phyloP scores from a whole-genome alignment of 2,888 invertebrate genomes.

The Acanthosoma haemorrhoidale region DNA sequence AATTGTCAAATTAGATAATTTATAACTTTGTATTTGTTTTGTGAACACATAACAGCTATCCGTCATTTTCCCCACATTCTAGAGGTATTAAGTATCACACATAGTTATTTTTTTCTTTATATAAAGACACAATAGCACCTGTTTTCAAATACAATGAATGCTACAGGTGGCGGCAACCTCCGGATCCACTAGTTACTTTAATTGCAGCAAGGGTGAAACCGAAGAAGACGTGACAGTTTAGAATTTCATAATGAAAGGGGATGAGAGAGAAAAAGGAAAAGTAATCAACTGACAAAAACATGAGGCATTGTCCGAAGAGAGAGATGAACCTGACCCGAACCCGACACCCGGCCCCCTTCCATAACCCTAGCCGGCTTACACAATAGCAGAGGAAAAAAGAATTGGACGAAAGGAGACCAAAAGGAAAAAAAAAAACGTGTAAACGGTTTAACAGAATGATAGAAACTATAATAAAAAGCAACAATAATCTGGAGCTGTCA shows the following conservation, averaged over 20 bases:
- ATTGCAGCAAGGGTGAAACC: not conserved
- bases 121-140: too few species aligned
- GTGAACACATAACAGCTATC: too few species aligned
- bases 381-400: not conserved
- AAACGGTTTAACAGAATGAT: too few species aligned
- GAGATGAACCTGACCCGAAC: not conserved
- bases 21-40: too few species aligned
- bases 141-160: not conserved
- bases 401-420: not conserved
- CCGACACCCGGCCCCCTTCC: not conserved
- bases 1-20: too few species aligned
- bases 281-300: conserved; percentile 5
- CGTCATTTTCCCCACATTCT: too few species aligned
- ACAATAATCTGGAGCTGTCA: not conserved
- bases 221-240: not conserved
- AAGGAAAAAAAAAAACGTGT: too few species aligned
- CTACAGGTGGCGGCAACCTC: too few species aligned
- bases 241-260: not conserved
- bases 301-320: conserved; percentile 2
- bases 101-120: too few species aligned
- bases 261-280: not conserved
- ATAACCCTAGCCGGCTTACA: not conserved
- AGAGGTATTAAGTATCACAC: too few species aligned
- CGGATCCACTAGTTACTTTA: conserved; percentile 1
- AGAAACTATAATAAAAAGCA: not conserved